These are phyloP conservation scores for Nesospiza acunhae DNA, from an alignment of 2,113 vertebrate genomes.

Conservation along the genomic window DNA sequence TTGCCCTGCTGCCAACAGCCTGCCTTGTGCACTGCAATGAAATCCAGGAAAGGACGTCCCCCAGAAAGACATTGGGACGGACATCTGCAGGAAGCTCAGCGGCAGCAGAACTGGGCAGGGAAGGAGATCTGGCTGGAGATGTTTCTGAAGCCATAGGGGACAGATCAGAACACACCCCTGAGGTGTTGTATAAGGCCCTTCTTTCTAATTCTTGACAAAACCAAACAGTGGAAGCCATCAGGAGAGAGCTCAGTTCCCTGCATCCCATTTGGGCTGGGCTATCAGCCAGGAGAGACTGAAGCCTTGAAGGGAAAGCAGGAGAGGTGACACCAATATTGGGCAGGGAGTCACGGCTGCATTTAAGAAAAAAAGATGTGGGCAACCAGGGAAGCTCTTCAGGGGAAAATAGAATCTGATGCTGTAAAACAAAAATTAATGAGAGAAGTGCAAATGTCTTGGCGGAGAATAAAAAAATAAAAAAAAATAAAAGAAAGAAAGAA, in stretches of 20 bases:
- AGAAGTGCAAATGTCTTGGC: not conserved
- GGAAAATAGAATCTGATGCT: not conserved
- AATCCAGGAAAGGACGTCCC: not conserved
- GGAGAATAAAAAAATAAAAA: accelerated
- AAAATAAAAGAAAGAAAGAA: no score
- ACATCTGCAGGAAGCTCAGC: not conserved
- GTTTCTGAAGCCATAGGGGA: not conserved
- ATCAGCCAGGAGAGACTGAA: not conserved
- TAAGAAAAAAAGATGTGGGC: not conserved
- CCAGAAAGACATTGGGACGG: not conserved
- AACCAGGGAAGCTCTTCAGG: not conserved
- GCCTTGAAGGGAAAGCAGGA: not conserved
- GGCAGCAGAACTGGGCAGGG: not conserved
- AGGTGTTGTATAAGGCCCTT: not conserved
- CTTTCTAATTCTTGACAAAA: not conserved
- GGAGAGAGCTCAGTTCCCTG: not conserved
- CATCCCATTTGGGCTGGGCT: not conserved
- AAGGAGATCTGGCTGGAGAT: not conserved
- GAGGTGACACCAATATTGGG: not conserved
- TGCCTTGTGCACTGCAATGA: not conserved
- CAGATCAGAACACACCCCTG: not conserved
- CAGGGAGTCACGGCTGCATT: not conserved
- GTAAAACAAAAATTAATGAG: not conserved
- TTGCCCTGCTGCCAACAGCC: not conserved
- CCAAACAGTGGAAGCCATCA: not conserved